Conservation (phyloP, 2,113 vertebrate species). For the Epinephelus fuscoguttatus region DNA sequence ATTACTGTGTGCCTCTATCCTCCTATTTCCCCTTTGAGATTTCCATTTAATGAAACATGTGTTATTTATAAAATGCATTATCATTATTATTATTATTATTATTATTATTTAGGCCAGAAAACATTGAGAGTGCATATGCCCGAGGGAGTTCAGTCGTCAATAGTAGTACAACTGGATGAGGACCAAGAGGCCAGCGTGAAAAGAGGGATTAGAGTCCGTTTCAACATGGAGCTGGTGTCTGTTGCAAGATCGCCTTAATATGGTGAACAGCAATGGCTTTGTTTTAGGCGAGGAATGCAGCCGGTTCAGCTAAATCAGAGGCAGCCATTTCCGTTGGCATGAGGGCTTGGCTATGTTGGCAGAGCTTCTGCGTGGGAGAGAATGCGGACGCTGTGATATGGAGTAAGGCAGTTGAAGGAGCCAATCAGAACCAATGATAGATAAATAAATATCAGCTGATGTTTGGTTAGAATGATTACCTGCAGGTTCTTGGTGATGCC, state of each 20-base stretch:
- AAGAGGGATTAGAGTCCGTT: constrained; percentile 67
- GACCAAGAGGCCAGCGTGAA: constrained; percentile 64
- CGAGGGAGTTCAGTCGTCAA: constrained; percentile 53
- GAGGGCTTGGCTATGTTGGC: constrained; percentile 49
- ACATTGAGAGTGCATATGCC: constrained; percentile 18
- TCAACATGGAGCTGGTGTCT: constrained; percentile 70
- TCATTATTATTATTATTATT: constrained; percentile 51
- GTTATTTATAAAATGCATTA: constrained; percentile 65
- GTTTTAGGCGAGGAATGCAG: constrained; percentile 74
- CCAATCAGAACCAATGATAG: neutral
- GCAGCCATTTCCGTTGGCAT: constrained; percentile 68
- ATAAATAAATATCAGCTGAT: neutral
- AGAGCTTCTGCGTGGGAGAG: constrained; percentile 20
- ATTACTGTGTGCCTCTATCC: constrained; percentile 37
- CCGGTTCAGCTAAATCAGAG: constrained; percentile 61
- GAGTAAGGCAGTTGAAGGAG: constrained; percentile 1
- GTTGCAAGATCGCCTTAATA: constrained; percentile 72
- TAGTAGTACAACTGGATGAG: constrained; percentile 58
- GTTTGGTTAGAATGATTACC: neutral
- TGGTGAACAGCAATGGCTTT: constrained; percentile 76
- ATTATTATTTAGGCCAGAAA: constrained; percentile 42
- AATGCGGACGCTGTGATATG: constrained; percentile 17
- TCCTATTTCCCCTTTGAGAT: constrained; percentile 39
- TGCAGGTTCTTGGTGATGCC: neutral
- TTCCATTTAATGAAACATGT: constrained; percentile 65